Evolutionary conservation across 2,888 invertebrate species (phyloP).

Genomic region (Criorhina ranunculi): DNA sequence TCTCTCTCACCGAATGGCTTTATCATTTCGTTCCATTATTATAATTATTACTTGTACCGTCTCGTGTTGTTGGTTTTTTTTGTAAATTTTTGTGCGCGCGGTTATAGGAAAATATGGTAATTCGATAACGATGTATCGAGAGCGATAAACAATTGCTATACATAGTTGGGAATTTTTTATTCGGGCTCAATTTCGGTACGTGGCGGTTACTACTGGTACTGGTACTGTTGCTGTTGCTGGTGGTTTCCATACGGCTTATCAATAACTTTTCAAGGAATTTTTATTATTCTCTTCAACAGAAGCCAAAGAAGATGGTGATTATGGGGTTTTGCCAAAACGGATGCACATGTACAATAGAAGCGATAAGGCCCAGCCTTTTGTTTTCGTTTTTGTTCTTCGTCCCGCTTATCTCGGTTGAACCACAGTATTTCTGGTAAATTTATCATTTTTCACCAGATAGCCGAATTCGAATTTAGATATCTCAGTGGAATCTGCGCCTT

Average conservation of each 20-base stretch:
- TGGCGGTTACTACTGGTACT: conserved; percentile 5
- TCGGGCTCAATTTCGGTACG: conserved; percentile 30
- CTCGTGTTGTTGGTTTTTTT: conserved; percentile 29
- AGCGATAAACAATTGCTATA: conserved; percentile 62
- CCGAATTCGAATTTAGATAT: conserved; percentile 8
- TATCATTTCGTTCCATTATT: conserved; percentile 67
- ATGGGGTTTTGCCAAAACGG: conserved; percentile 71
- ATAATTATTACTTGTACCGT: conserved; percentile 65
- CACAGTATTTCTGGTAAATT: too few species aligned
- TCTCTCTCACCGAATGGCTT: conserved; percentile 20
- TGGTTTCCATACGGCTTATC: conserved; percentile 46
- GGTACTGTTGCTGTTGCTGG: too few species aligned
- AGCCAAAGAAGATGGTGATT: conserved; percentile 32
- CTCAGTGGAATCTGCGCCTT: too few species aligned
- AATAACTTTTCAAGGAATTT: conserved; percentile 49
- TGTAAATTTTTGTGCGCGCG: conserved; percentile 36
- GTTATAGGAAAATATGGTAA: conserved; percentile 64
- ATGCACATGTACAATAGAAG: conserved; percentile 38
- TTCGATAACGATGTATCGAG: conserved; percentile 74
- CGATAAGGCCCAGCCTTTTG: neutral
- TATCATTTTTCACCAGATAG: neutral
- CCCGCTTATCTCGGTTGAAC: conserved; percentile 3
- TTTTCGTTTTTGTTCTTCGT: neutral
- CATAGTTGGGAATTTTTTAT: conserved; percentile 37
- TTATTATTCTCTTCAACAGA: conserved; percentile 22